Base-by-base conservation (phyloP, 2,888 invertebrate genomes). In the Aproaerema taeniolella region DNA sequence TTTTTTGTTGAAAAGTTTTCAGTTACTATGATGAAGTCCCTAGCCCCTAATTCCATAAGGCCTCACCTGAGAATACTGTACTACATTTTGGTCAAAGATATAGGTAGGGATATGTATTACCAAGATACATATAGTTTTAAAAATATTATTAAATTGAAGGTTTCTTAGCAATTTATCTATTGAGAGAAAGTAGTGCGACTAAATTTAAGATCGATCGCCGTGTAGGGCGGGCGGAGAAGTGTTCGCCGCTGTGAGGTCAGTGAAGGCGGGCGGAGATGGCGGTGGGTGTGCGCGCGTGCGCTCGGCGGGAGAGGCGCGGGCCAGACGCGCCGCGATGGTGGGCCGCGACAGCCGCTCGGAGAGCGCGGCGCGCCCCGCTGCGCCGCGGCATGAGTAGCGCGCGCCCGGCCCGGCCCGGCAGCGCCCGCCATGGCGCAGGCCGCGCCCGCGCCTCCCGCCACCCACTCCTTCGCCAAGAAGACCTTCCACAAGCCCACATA, bases 401-500 rank as follows among this genome's bases (percentile, higher is more conserved):
- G 82, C 75, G 69, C 62, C 78, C 78, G 69, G 78, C 80, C 82
- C 82, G 78, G 82, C 85, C 81, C 83, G 80, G 77, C 77, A 70
- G 83, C 83, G 80, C 80, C 82, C 78, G 82, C 82, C 81, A 83
- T 82, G 85, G 85, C 85, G 85, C 86, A 83, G 85, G 85, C 85
- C 85, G 83, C 82, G 85, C 88, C 86, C 86, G 88, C 88, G 89
- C 89, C 88, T 77, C 89, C 88, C 83, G 86, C 87, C 87, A 88
- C 89, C 81, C 99, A 99, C 92, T 96, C 95, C 91, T 99, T 99
- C 93, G 93, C 93, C 88, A 99, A 98, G 94, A 99, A 98, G 91
- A 98, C 98, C 89, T 99, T 99, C 92, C 99, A 99, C 91, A 98
- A 98, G 91, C 99, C 98, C 85, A 97, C 98, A 73, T 98, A 98